Evolutionary conservation across 2,797 vertebrate species (phyloP), one percentile per base, ranked within the genome.

Genomic region (Manis crassicaudata): DNA sequence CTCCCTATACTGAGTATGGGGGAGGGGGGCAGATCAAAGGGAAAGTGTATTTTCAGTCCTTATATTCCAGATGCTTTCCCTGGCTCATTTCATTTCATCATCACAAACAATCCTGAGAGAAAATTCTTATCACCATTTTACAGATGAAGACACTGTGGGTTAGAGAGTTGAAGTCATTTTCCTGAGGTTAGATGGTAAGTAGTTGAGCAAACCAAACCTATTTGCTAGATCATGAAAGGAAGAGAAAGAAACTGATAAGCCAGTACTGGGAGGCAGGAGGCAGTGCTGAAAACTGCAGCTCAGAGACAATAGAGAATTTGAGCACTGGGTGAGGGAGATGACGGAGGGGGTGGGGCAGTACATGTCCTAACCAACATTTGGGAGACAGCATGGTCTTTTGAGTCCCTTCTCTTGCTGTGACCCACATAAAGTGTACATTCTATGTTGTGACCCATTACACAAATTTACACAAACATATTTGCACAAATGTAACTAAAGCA

Each of bases 121-220:
- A 40, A 54, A 80, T 46, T 76, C 46, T 40, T 27, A 56, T 73
- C 50, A 56, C 52, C 50, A 32, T 79, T 88, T 63, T 65, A 72
- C 37, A 93, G 79, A 29, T 58, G 50, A 93, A 63, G 76, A 70
- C 67, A 73, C n/a, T 54, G 60, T 75, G 35, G 58, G 23, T 27
- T 73, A 43, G 58, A 46, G 23, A n/a, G 40, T 27, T 43, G 35
- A 21, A 60, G 32, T 77, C 63, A 88, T 63, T 84, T 35, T 77
- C 50, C 70, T 68, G 46, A 86, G 32, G 67, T 20, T 62, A 72
- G 80, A 58, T 2, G 25, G 35, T 43, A 46, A 60, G 21, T 5
- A n/a, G 40, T 60, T 54, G 12, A 70, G 56, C 63, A 67, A 90
- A 68, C 16, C 60, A 17, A 65, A 65, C 46, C 67, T 54, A 27